phyloP scores from a whole-genome alignment of 2,888 invertebrate genomes.

The Tethea ocularis region DNA sequence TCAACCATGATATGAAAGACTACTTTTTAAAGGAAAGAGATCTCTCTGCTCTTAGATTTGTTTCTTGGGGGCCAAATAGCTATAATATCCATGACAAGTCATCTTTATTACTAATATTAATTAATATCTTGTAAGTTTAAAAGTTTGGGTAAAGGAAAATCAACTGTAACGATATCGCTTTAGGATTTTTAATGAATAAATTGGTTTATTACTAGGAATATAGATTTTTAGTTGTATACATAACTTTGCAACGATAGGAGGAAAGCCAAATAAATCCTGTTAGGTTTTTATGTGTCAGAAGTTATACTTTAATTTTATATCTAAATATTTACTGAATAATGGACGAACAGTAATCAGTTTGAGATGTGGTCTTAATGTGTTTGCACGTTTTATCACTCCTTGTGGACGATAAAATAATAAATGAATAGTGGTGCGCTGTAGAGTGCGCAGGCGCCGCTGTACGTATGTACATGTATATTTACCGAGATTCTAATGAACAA shows the following conservation, averaged over 20 bases:
- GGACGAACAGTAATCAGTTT: neutral
- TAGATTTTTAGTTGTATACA: constrained; percentile 34
- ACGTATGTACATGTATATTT: constrained; percentile 53
- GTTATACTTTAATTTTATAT: constrained; percentile 18
- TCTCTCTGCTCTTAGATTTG: constrained; percentile 67
- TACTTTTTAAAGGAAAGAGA: constrained; percentile 51
- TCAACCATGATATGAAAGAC: constrained; percentile 25
- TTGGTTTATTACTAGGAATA: constrained; percentile 29
- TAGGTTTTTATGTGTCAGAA: constrained; percentile 18
- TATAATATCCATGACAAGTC: constrained; percentile 79
- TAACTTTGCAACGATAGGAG: constrained; percentile 44
- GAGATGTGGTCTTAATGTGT: constrained; percentile 7
- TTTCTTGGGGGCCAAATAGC: constrained; percentile 81
- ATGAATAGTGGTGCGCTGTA: neutral
- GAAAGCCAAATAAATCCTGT: constrained; percentile 57
- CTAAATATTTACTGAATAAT: constrained; percentile 1
- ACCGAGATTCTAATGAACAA: constrained; percentile 70
- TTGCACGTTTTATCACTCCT: neutral
- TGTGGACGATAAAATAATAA: constrained; percentile 1
- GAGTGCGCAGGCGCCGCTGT: constrained; percentile 21
- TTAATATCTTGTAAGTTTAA: constrained; percentile 26
- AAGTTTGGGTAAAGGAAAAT: constrained; percentile 40
- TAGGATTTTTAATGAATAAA: constrained; percentile 37
- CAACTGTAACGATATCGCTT: constrained; percentile 43
- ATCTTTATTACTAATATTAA: constrained; percentile 43